phyloP scores from a whole-genome alignment of 2,888 invertebrate genomes.

The Cataglyphis altisquamis region DNA sequence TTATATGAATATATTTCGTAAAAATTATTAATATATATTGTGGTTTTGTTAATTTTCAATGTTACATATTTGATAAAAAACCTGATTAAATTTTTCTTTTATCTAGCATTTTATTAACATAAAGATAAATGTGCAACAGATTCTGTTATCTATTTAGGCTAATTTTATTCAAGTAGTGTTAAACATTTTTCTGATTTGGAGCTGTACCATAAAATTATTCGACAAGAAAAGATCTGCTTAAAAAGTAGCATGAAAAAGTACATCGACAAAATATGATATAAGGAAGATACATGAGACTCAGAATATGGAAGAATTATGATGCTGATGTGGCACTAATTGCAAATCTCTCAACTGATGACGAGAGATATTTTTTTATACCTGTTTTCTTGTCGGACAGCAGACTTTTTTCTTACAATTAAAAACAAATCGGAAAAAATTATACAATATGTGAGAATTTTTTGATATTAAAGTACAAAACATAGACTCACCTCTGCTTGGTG shows the following conservation, averaged over 20 bases:
- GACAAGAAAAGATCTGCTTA: neutral
- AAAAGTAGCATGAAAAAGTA: neutral
- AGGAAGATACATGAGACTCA: neutral
- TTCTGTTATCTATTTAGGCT: neutral
- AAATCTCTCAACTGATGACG: slow-evolving; percentile 1
- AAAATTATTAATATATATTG: neutral
- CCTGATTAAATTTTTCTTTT: neutral
- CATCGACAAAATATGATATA: slow-evolving; percentile 2
- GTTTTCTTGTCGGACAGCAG: neutral
- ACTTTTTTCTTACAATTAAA: neutral
- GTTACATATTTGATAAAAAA: slow-evolving; percentile 7
- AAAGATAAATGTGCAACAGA: neutral
- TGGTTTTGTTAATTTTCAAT: neutral
- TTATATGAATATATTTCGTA: neutral
- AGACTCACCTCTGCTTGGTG: slow-evolving; percentile 84
- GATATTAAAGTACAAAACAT: neutral
- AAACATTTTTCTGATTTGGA: neutral
- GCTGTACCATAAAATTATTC: neutral
- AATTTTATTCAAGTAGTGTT: neutral
- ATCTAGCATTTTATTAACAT: neutral
- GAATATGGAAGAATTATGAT: neutral
- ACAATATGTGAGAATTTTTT: neutral
- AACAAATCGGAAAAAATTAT: neutral
- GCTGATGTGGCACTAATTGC: neutral
- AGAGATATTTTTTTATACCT: neutral